phyloP scores from a whole-genome alignment of 2,113 vertebrate species.

The Solea senegalensis region DNA sequence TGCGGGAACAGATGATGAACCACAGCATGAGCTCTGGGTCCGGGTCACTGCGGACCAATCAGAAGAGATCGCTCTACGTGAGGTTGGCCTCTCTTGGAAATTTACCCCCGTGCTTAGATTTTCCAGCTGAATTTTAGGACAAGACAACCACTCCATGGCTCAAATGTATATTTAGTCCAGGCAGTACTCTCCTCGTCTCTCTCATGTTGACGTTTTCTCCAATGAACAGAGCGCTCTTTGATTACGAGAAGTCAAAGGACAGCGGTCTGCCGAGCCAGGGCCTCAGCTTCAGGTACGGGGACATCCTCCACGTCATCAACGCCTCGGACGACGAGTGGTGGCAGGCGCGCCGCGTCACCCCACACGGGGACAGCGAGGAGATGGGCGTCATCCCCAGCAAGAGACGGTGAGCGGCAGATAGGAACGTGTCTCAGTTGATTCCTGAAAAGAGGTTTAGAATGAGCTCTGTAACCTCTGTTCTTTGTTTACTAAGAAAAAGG shows the following conservation, averaged over 20 bases:
- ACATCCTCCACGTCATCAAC: conserved; percentile 96
- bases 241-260: conserved; percentile 96
- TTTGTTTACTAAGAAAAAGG: too few species aligned
- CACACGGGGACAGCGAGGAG: conserved; percentile 95
- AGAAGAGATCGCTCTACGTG: conserved; percentile 96
- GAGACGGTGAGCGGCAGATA: conserved; percentile 83
- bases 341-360: conserved; percentile 91
- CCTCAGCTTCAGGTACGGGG: conserved; percentile 95
- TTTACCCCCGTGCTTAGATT: neutral
- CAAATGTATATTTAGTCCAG: too few species aligned
- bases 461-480: too few species aligned
- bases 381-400: conserved; percentile 99
- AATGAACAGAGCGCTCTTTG: conserved; percentile 90
- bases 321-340: conserved; percentile 98
- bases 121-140: neutral
- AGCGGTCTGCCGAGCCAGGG: conserved; percentile 97
- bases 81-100: conserved; percentile 80
- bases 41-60: conserved; percentile 95
- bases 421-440: neutral
- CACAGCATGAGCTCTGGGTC: conserved; percentile 99
- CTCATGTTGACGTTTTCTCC: neutral
- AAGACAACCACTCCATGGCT: too few species aligned
- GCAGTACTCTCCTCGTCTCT: too few species aligned
- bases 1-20: conserved; percentile 99
- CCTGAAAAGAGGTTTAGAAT: too few species aligned